Conservation (phyloP, 1,140 invertebrate genomes). For the Drosophila funebris region DNA sequence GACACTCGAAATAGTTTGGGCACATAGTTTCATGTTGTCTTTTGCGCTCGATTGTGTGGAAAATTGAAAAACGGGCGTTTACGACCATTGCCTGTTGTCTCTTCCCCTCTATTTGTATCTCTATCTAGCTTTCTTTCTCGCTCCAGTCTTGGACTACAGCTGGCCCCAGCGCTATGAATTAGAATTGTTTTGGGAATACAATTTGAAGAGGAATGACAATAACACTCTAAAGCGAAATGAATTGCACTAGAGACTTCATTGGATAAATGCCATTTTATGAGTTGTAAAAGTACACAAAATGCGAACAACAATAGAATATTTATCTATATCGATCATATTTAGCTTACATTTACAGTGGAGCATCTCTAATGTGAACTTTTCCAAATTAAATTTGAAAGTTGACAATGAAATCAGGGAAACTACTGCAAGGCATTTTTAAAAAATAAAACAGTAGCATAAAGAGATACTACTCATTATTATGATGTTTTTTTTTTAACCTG, state of each 20-base stretch:
- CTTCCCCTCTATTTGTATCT: background rate
- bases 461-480: too few species aligned
- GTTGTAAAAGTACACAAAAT: background rate
- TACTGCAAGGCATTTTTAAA: too few species aligned
- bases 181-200: conserved; percentile 33
- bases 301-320: background rate
- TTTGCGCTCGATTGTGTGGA: conserved; percentile 72
- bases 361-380: background rate
- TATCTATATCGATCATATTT: background rate
- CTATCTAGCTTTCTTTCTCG: background rate
- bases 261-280: conserved; percentile 6
- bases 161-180: conserved; percentile 26
- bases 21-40: conserved; percentile 62
- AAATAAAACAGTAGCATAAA: too few species aligned
- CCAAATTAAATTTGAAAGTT: too few species aligned
- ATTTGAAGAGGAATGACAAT: conserved; percentile 1
- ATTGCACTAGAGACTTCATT: conserved; percentile 10
- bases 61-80: conserved; percentile 58
- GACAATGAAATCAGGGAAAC: too few species aligned
- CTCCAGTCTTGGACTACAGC: conserved; percentile 22
- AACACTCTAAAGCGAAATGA: background rate
- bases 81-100: conserved; percentile 22
- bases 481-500: too few species aligned
- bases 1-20: conserved; percentile 53
- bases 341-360: background rate